Conservation (phyloP, 2,797 vertebrate species). For the Otolemur crassicaudatus region DNA sequence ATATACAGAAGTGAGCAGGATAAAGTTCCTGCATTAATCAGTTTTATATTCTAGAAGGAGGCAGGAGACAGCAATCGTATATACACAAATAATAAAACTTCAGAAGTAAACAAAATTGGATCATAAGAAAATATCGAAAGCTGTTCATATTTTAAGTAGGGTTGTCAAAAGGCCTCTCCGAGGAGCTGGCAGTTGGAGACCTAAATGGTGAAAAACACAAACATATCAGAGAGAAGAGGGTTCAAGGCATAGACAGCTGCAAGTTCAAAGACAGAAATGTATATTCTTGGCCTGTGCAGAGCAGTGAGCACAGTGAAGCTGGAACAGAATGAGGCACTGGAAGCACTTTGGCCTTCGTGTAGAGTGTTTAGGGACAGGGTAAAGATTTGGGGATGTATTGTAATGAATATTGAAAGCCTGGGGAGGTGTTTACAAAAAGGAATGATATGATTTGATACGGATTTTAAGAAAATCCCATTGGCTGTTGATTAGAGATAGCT, state of each 20-base stretch:
- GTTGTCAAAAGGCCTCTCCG: not conserved
- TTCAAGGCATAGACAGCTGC: not conserved
- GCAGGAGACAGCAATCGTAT: not conserved
- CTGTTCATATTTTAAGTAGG: not conserved
- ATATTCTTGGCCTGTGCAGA: not conserved
- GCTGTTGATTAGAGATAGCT: not conserved
- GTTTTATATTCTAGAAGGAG: not conserved
- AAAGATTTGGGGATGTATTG: not conserved
- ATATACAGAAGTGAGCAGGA: not conserved
- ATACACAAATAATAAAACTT: slow-evolving; percentile 28
- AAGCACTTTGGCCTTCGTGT: not conserved
- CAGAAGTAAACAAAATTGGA: not conserved
- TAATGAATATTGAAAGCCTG: not conserved
- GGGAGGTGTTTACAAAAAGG: not conserved
- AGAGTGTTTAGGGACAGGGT: not conserved
- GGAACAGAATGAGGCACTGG: not conserved
- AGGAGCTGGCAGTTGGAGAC: not conserved
- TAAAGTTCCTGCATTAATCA: not conserved
- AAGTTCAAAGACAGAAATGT: not conserved
- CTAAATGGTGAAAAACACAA: not conserved
- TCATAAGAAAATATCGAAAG: slow-evolving; percentile 28
- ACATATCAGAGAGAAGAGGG: not conserved
- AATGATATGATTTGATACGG: not conserved
- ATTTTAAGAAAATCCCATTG: not conserved
- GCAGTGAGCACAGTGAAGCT: not conserved